A percentile compares a stretch with the other conserved stretches of the same genome.
phyloP scores from a whole-genome alignment of 2,888 invertebrate genomes.

The Nezara viridula region DNA sequence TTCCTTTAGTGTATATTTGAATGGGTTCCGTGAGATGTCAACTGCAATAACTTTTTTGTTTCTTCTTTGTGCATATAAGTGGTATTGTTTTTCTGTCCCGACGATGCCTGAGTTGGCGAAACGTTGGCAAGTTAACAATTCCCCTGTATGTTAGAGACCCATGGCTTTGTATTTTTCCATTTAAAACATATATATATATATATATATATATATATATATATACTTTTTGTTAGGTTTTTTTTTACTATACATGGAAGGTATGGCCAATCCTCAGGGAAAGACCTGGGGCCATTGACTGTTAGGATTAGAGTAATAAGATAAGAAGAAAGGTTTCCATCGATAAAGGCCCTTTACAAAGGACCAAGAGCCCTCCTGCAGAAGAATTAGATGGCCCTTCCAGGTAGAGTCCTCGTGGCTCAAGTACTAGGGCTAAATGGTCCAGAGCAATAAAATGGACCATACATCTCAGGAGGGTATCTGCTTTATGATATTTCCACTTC shows the following conservation, averaged over 20 bases:
- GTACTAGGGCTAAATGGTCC: neutral
- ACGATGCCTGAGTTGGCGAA: too few species aligned
- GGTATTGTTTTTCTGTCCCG: too few species aligned
- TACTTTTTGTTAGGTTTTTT: neutral
- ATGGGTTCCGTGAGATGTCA: too few species aligned
- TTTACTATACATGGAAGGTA: neutral
- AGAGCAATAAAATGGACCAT: neutral
- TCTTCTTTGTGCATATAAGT: too few species aligned
- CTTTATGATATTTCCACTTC: constrained; percentile 46
- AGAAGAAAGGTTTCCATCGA: neutral
- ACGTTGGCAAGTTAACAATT: too few species aligned
- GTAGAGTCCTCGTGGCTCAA: neutral
- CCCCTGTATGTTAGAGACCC: too few species aligned
- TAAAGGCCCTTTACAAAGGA: constrained; percentile 23
- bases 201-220: neutral
- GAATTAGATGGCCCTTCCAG: constrained; percentile 25
- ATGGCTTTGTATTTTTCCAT: too few species aligned
- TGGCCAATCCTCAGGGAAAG: neutral
- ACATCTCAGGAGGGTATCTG: neutral
- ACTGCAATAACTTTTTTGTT: too few species aligned
- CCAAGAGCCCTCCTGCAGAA: constrained; percentile 16
- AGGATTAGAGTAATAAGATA: neutral
- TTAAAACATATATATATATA: too few species aligned
- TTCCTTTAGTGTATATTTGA: too few species aligned
- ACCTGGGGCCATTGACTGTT: neutral